phyloP scores from a whole-genome alignment of 2,888 invertebrate genomes.

The Gordius sp. region DNA sequence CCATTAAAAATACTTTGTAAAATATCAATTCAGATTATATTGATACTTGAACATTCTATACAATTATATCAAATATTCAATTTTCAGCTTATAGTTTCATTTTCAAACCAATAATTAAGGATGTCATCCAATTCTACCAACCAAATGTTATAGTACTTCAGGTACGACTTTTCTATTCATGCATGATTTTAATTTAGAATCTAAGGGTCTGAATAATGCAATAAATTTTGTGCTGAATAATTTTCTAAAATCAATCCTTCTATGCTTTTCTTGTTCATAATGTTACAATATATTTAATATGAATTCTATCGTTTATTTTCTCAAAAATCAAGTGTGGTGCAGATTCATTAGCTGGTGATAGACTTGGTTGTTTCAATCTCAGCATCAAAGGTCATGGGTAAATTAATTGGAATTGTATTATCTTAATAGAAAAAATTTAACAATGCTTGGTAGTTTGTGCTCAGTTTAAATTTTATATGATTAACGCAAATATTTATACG shows the following conservation, averaged over 20 bases:
- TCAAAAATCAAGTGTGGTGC: conserved; percentile 58
- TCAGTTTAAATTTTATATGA: not conserved
- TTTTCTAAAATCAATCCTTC: no score
- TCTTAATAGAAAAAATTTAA: not conserved
- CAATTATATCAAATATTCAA: conserved; percentile 39
- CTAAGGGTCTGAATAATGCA: not conserved
- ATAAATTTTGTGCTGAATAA: no score
- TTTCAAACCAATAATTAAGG: conserved; percentile 62
- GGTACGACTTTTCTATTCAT: conserved; percentile 23
- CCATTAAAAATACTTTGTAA: not conserved
- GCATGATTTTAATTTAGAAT: conserved; percentile 15
- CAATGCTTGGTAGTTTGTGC: not conserved
- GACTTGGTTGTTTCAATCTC: conserved; percentile 78
- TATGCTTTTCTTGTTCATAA: no score
- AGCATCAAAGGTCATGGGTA: conserved; percentile 71
- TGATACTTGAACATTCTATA: no score
- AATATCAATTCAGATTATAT: no score
- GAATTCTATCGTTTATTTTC: no score
- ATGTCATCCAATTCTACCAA: conserved; percentile 76
- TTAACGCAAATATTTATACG: not conserved
- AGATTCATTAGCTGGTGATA: conserved; percentile 77
- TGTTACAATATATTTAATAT: no score
- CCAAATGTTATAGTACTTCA: conserved; percentile 76
- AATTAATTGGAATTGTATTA: conserved; percentile 19
- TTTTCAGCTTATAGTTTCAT: conserved; percentile 41